Conservation (phyloP, 2,888 invertebrate species). For the Dicycla oo region DNA sequence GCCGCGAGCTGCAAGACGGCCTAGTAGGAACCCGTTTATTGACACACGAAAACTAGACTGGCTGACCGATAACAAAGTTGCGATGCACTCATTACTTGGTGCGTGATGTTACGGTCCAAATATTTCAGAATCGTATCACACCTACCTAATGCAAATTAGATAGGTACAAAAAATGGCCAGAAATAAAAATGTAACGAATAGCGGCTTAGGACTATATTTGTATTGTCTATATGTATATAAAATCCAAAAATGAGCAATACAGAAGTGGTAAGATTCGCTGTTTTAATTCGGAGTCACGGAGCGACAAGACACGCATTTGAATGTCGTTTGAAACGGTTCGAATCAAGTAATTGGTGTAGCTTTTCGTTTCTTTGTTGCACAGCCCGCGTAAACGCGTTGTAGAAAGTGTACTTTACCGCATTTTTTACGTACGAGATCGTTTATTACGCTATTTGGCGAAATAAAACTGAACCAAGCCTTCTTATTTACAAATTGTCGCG, state of each 20-base stretch:
- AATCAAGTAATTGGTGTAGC: constrained; percentile 67
- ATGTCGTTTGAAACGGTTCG: constrained; percentile 65
- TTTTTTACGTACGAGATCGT: constrained; percentile 51
- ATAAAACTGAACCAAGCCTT: constrained; percentile 26
- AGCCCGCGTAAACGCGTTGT: constrained; percentile 64
- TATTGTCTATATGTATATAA: constrained; percentile 27
- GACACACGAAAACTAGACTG: constrained; percentile 46
- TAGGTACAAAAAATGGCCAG: constrained; percentile 2
- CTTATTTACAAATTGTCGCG: constrained; percentile 24
- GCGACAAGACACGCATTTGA: constrained; percentile 62
- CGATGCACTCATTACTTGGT: constrained; percentile 43
- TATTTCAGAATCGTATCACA: constrained; percentile 37
- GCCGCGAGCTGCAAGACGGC: constrained; percentile 40
- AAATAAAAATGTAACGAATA: constrained; percentile 29
- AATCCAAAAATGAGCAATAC: constrained; percentile 31
- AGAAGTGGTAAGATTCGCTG: constrained; percentile 57
- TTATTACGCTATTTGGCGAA: constrained; percentile 46
- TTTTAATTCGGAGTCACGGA: constrained; percentile 52
- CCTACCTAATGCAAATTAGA: constrained; percentile 33
- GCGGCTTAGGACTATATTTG: constrained; percentile 46
- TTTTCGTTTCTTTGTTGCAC: constrained; percentile 68
- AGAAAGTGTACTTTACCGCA: constrained; percentile 74
- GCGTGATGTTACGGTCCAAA: constrained; percentile 52
- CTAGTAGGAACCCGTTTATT: constrained; percentile 62
- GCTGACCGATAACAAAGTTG: constrained; percentile 70